phyloP scores from a whole-genome alignment of 1,140 invertebrate genomes.

The Solenopsis invicta region DNA sequence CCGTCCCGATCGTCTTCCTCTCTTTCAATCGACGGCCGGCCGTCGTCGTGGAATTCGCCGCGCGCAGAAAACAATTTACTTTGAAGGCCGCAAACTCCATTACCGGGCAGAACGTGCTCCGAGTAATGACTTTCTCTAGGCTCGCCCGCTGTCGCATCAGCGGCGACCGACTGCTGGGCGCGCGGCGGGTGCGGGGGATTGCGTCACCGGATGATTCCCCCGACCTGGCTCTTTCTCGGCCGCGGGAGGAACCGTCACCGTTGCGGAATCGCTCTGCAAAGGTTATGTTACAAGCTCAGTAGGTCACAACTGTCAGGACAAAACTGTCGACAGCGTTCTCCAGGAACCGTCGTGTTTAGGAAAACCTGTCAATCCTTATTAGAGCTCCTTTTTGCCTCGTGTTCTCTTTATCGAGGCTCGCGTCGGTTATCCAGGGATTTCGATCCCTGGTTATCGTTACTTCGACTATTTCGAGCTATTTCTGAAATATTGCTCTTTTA shows the following conservation, averaged over 20 bases:
- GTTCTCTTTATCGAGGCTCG: neutral
- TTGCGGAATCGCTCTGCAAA: conserved; percentile 77
- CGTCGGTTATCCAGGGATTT: neutral
- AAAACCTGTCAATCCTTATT: conserved; percentile 14
- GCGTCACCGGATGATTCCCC: conserved; percentile 83
- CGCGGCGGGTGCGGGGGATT: conserved; percentile 66
- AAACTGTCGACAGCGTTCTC: conserved; percentile 58
- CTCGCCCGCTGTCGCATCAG: conserved; percentile 72
- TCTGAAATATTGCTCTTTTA: neutral
- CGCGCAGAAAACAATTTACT: conserved; percentile 86
- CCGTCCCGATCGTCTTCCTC: neutral
- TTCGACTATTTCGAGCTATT: neutral
- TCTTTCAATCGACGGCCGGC: neutral
- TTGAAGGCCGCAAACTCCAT: conserved; percentile 87
- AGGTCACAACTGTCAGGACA: conserved; percentile 82
- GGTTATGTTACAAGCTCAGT: conserved; percentile 86
- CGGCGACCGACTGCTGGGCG: no score
- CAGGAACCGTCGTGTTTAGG: neutral
- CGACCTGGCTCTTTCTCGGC: conserved; percentile 77
- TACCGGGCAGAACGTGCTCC: conserved; percentile 82
- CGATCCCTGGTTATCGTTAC: neutral
- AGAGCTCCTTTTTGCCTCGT: neutral
- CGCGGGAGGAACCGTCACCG: conserved; percentile 33
- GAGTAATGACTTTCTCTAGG: conserved; percentile 86
- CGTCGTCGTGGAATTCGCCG: conserved; percentile 42